Evolutionary conservation across 1,140 invertebrate genomes (phyloP).

Genomic region (Drosophila paulistorum): DNA sequence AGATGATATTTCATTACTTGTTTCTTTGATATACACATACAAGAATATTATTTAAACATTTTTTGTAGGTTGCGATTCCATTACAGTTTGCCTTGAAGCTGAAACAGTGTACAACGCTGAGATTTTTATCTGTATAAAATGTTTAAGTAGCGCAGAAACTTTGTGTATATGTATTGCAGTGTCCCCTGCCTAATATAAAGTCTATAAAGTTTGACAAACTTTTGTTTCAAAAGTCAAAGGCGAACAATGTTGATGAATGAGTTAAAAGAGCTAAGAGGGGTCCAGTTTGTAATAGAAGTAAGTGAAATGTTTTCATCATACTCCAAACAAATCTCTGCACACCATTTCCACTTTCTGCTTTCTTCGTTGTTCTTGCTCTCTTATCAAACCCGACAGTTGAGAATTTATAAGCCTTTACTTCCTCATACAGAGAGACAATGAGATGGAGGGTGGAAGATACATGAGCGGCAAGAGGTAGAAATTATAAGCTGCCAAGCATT

Average conservation of each 20-base stretch:
- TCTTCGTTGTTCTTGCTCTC: constrained; percentile 17
- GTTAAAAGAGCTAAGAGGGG: constrained; percentile 46
- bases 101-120: constrained; percentile 35
- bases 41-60: neutral
- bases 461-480: constrained; percentile 21
- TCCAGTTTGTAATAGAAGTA: neutral
- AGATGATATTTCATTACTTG: neutral
- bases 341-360: constrained; percentile 2
- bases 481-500: constrained; percentile 63
- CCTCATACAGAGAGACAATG: constrained; percentile 28
- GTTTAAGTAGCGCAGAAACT: constrained; percentile 48
- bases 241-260: constrained; percentile 72
- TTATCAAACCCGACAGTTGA: constrained; percentile 53
- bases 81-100: constrained; percentile 22
- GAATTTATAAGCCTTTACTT: constrained; percentile 52
- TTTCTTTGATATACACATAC: neutral
- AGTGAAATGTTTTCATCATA: constrained; percentile 16
- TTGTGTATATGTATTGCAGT: constrained; percentile 23
- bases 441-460: neutral
- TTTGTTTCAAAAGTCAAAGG: constrained; percentile 78
- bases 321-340: constrained; percentile 10
- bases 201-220: constrained; percentile 71
- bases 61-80: constrained; percentile 20
- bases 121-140: constrained; percentile 49
- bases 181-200: constrained; percentile 42